Base-by-base conservation (phyloP, 2,888 invertebrate species). In the Atrina japonica region DNA sequence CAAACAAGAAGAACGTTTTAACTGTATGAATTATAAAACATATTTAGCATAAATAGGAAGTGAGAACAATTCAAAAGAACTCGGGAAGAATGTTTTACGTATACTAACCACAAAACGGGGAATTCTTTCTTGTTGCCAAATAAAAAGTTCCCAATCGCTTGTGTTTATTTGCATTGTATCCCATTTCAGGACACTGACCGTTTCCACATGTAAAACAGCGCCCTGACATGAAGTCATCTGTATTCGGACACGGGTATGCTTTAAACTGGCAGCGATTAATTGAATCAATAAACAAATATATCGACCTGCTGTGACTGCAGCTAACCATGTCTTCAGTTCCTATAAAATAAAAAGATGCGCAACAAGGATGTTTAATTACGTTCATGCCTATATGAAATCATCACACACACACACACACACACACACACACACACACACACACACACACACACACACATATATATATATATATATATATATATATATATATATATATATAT, bases 231-330 rank as follows among this genome's bases (percentile, higher is more conserved):
- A 66, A 70, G 40, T 78, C 75, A 6, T 27, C 63, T 11, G 71
- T 58, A 53, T 66, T 77, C 11, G 47, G 23, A 52, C 83, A 83
- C 2, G 77, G 76, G 52, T 73, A 77, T 3, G 80, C 78, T 18
- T 55, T 74, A 61, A 82, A 78, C 3, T 65, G 70, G 59, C 83
- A 83, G 0, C 53, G 35, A 59, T 74, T 78, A 59, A 83, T 82
- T 25, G 81, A 82, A 53, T 83, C 83, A 2, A 65, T 77, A 55
- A 80, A 83, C 25, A 81, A 67, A 25, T 49, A 52, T 25, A 81
- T 76, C 0, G 82, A 74, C 2, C 82, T 66, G 29, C 80, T 80
- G 66, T 83, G 83, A 53, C 82, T 83, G 63, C 83, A 83, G 30
- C 75, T 75, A 1, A 83, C 56, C 1, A 64, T 66, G 41, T 75